phyloP scores from a whole-genome alignment of 92 coral and sea anemone genomes.

The Meandrina meandrites region DNA sequence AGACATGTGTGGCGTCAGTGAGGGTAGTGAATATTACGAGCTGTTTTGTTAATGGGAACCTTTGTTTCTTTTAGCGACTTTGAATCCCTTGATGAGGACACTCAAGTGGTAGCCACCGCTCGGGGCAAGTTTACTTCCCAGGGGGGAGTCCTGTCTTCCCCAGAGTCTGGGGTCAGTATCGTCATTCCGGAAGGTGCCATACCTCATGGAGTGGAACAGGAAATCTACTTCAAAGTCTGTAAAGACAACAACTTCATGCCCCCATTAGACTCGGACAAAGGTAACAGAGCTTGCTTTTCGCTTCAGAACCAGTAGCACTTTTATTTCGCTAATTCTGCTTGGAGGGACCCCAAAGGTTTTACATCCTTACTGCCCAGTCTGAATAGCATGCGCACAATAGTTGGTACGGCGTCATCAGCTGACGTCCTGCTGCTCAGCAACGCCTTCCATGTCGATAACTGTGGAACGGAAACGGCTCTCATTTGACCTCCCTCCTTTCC shows the following conservation, averaged over 20 bases:
- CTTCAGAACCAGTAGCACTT: not conserved
- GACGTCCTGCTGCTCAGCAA: not conserved
- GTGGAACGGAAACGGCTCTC: not conserved
- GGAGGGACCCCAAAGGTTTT: not conserved
- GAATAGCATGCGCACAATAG: not conserved
- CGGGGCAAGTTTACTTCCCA: slow-evolving; percentile 92
- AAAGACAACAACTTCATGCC: slow-evolving; percentile 97
- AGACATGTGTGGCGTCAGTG: not conserved
- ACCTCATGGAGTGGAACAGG: slow-evolving; percentile 88
- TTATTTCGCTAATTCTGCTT: not conserved
- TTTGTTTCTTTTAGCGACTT: slow-evolving; percentile 76
- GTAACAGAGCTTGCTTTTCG: slow-evolving; percentile 43
- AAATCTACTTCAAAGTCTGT: slow-evolving; percentile 98
- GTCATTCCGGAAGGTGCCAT: slow-evolving; percentile 96
- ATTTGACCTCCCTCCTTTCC: not conserved
- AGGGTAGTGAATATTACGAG: not conserved
- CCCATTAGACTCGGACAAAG: slow-evolving; percentile 94
- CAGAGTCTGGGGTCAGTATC: slow-evolving; percentile 98
- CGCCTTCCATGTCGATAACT: not conserved
- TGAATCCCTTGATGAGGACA: slow-evolving; percentile 93
- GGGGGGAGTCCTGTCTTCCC: slow-evolving; percentile 93
- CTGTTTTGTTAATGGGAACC: not conserved
- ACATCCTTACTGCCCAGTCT: too few species aligned
- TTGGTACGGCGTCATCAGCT: not conserved
- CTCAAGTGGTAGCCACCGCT: slow-evolving; percentile 99